phyloP scores from a whole-genome alignment of 1,140 invertebrate genomes.

The Frieseomelitta varia region DNA sequence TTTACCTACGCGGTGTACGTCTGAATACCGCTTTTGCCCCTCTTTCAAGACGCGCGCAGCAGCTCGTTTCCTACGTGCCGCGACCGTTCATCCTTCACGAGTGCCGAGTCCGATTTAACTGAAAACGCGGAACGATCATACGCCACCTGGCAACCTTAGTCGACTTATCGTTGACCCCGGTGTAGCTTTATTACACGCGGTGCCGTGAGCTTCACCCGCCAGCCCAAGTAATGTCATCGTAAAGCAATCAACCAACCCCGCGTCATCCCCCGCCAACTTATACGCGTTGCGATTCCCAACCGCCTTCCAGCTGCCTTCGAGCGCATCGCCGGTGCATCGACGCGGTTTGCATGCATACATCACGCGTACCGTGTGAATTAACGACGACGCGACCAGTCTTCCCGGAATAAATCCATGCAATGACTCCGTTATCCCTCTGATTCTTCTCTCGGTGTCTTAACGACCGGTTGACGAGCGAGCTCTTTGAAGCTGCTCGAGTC shows the following conservation, averaged over 20 bases:
- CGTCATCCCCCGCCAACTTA: slow-evolving; percentile 32
- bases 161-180: slow-evolving; percentile 67
- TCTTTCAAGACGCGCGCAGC: slow-evolving; percentile 1
- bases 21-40: slow-evolving; percentile 34
- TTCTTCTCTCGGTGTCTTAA: neutral
- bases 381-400: slow-evolving; percentile 56
- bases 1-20: slow-evolving; percentile 55
- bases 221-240: slow-evolving; percentile 78
- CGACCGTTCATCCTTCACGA: neutral
- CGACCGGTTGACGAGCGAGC: neutral
- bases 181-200: slow-evolving; percentile 74
- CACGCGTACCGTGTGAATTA: slow-evolving; percentile 51
- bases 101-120: slow-evolving; percentile 6
- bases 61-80: slow-evolving; percentile 15
- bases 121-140: neutral
- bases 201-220: slow-evolving; percentile 69
- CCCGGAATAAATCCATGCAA: slow-evolving; percentile 62
- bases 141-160: slow-evolving; percentile 7
- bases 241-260: slow-evolving; percentile 72
- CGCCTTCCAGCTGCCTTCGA: neutral
- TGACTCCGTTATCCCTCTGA: slow-evolving; percentile 22
- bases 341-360: neutral
- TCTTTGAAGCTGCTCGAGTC: neutral
- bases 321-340: slow-evolving; percentile 23
- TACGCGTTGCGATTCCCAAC: slow-evolving; percentile 39